Evolutionary conservation across 1,140 invertebrate species (phyloP).

Genomic region (Harlomillsia oculata): DNA sequence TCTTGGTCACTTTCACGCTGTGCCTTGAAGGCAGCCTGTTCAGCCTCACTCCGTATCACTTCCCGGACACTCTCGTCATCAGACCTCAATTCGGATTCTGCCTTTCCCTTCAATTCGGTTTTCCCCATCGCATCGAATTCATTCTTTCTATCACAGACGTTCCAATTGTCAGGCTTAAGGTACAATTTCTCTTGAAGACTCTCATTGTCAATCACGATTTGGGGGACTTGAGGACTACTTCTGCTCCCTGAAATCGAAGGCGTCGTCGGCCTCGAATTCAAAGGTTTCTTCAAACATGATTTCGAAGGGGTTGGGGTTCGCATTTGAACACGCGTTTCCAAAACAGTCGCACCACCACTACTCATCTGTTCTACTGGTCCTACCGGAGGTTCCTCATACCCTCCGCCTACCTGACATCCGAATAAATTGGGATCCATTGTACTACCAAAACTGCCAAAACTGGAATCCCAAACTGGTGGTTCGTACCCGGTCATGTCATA

Average conservation of each 20-base stretch:
- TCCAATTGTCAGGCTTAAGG: slow-evolving; percentile 18
- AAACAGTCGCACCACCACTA: no score
- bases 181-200: slow-evolving; percentile 3
- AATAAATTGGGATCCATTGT: no score
- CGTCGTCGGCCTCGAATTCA: no score
- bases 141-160: slow-evolving; percentile 21
- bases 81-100: slow-evolving; percentile 3
- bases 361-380: no score
- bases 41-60: slow-evolving; percentile 27
- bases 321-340: no score
- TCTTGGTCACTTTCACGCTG: slow-evolving; percentile 28
- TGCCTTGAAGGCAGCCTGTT: no score
- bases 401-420: no score
- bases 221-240: slow-evolving; percentile 6
- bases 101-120: neutral
- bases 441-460: no score
- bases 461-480: slow-evolving; percentile 17
- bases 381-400: no score
- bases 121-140: slow-evolving; percentile 11
- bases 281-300: no score
- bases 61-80: slow-evolving; percentile 16
- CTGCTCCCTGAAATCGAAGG: no score
- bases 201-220: slow-evolving; percentile 20
- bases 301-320: slow-evolving; percentile 4
- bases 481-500: slow-evolving; percentile 19